Percentiles rank a stretch among this genome's conserved stretches.
phyloP scores from a whole-genome alignment of 2,888 invertebrate species.

The Tipula confusa region DNA sequence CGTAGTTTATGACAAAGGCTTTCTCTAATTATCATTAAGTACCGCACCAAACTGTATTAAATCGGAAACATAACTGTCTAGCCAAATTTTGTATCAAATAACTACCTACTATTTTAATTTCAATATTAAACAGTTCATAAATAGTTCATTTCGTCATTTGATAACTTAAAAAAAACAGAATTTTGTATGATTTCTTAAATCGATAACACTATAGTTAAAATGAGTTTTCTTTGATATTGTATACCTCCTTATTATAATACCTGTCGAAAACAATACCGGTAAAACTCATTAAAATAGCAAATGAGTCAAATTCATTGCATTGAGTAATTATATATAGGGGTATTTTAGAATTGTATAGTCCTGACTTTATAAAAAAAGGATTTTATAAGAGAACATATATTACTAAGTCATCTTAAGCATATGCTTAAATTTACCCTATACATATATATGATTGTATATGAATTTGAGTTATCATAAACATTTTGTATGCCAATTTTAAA shows the following conservation, averaged over 20 bases:
- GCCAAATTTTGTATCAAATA: conserved; percentile 3
- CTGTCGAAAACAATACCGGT: not conserved
- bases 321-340: not conserved
- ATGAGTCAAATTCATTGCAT: not conserved
- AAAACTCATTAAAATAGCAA: not conserved
- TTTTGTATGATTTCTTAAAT: not conserved
- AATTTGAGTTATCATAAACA: not conserved
- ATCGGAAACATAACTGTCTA: not conserved
- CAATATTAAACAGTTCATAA: not conserved
- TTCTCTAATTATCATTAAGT: no score
- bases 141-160: not conserved
- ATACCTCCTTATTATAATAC: not conserved
- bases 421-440: not conserved
- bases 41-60: no score
- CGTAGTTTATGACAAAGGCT: no score
- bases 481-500: not conserved
- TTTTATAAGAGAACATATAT: not conserved
- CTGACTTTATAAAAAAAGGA: not conserved
- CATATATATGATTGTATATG: not conserved
- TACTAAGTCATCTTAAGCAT: not conserved
- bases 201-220: not conserved
- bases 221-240: not conserved
- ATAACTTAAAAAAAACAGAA: not conserved
- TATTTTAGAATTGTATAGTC: not conserved
- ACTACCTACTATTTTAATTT: not conserved